Conservation (phyloP, 2,113 vertebrate species). For the Colossoma macropomum region DNA sequence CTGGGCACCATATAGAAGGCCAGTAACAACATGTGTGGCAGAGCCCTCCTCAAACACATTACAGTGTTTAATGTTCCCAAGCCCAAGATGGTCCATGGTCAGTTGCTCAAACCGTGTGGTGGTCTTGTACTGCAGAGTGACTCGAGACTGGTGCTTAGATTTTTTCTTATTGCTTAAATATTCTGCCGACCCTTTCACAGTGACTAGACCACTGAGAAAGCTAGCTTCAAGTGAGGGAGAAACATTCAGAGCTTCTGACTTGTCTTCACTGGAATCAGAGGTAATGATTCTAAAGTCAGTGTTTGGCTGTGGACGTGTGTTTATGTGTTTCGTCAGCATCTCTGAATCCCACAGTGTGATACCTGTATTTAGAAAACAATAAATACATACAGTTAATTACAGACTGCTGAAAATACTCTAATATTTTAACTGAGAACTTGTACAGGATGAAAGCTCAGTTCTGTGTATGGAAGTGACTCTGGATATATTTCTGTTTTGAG, state of each 20-base stretch:
- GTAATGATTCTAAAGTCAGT: slow-evolving; percentile 56
- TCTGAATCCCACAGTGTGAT: slow-evolving; percentile 57
- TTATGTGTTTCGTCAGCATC: slow-evolving; percentile 46
- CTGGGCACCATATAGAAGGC: slow-evolving; percentile 55
- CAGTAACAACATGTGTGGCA: slow-evolving; percentile 61
- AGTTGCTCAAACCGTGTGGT: slow-evolving; percentile 50
- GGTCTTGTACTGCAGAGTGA: slow-evolving; percentile 55
- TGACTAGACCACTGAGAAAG: slow-evolving; percentile 56
- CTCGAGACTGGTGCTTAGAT: slow-evolving; percentile 56
- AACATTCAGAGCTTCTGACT: slow-evolving; percentile 54
- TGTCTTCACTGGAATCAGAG: slow-evolving; percentile 56
- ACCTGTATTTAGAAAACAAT: slow-evolving; percentile 31
- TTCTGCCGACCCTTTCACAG: slow-evolving; percentile 52
- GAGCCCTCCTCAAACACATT: slow-evolving; percentile 54
- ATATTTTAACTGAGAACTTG: too few relatives aligned
- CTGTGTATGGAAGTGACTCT: too few relatives aligned
- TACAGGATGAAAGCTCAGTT: too few relatives aligned
- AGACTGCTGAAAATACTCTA: not conserved
- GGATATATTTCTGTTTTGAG: too few relatives aligned
- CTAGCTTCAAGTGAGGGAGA: slow-evolving; percentile 53
- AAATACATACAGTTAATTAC: not conserved
- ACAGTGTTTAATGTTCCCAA: slow-evolving; percentile 42
- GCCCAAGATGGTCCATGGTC: slow-evolving; percentile 58
- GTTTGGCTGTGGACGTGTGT: slow-evolving; percentile 30
- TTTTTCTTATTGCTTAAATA: slow-evolving; percentile 58